Evolutionary conservation across 2,888 invertebrate genomes (phyloP), one percentile per base, ranked within the genome.

Genomic region (Stegana nigrithorax): DNA sequence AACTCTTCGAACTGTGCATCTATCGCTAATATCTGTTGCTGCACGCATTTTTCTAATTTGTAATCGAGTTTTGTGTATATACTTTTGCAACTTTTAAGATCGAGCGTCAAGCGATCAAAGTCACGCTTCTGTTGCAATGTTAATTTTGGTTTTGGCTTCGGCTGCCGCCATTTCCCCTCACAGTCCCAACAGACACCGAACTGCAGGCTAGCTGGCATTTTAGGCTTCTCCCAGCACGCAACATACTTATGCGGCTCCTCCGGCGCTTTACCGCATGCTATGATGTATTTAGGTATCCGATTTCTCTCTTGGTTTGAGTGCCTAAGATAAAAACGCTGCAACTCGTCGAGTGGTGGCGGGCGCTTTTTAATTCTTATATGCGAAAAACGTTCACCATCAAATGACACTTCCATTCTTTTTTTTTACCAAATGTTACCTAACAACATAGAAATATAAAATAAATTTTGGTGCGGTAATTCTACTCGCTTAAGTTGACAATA

Each of bases 21-120:
- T 2, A 81, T 32, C 2, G 68, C n/a, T 0, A 81, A 59, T 26
- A 80, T 68, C 57, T 76, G 72, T 25, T 75, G 67, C 32, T 81
- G 81, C 4, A 72, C 80, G 59, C 70, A 73, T 44, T 71, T 62
- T 57, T 82, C 81, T 23, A 82, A 47, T 3, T 59, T 63, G 6
- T 64, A 76, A 23, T 82, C 81, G 12, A 64, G 75, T 59, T 69
- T 67, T 0, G 82, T 81, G 59, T 82, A 82, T 8, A 71, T 60
- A 8, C 70, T 66, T 29, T 70, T 25, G 25, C 74, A 78, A 10
- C 71, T 57, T 0, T 77, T 66, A 12, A 75, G 74, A 4, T 60
- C 66, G 1, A 73, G 73, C 7, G 65, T 19, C 1, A 74, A 19
- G 4, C 55, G 8, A 4, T 65, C 21, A 21, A 36, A 47, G 10